phyloP scores from a whole-genome alignment of 2,888 invertebrate species.

The Caenorhabditis angaria region DNA sequence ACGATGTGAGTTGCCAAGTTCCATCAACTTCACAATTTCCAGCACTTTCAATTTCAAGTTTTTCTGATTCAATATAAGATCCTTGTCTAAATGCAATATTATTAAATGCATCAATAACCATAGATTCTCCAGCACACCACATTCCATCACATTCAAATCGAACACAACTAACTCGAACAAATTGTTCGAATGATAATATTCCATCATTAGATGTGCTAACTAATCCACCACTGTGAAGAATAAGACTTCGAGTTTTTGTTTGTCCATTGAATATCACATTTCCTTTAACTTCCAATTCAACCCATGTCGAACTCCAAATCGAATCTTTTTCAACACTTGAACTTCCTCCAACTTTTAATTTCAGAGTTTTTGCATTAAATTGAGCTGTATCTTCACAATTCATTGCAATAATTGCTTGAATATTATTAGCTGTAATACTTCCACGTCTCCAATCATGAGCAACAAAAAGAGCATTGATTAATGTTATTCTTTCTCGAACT shows the following conservation, averaged over 20 bases:
- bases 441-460: slow-evolving; percentile 56
- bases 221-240: slow-evolving; percentile 25
- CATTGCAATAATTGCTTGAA: slow-evolving; percentile 35
- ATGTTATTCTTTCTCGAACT: slow-evolving; percentile 46
- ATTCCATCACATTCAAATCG: slow-evolving; percentile 50
- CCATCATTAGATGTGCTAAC: slow-evolving; percentile 29
- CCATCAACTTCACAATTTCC: slow-evolving; percentile 36
- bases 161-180: slow-evolving; percentile 40
- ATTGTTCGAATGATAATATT: slow-evolving; percentile 40
- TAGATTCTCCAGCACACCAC: slow-evolving; percentile 52
- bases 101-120: slow-evolving; percentile 37
- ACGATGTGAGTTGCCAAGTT: slow-evolving; percentile 49
- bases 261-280: slow-evolving; percentile 39
- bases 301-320: slow-evolving; percentile 52
- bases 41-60: slow-evolving; percentile 41
- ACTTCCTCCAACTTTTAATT: slow-evolving; percentile 40
- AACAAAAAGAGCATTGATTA: slow-evolving; percentile 55
- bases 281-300: slow-evolving; percentile 50
- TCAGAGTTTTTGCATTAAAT: slow-evolving; percentile 45
- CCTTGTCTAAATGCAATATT: slow-evolving; percentile 32
- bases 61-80: slow-evolving; percentile 54
- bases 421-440: slow-evolving; percentile 15
- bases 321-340: slow-evolving; percentile 51
- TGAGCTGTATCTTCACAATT: slow-evolving; percentile 58
- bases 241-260: slow-evolving; percentile 36